Percentiles rank a stretch among this genome's conserved stretches.
These are phyloP conservation scores for Novumbra hubbsi DNA, from an alignment of 2,797 vertebrate genomes.

Conservation along the genomic window DNA sequence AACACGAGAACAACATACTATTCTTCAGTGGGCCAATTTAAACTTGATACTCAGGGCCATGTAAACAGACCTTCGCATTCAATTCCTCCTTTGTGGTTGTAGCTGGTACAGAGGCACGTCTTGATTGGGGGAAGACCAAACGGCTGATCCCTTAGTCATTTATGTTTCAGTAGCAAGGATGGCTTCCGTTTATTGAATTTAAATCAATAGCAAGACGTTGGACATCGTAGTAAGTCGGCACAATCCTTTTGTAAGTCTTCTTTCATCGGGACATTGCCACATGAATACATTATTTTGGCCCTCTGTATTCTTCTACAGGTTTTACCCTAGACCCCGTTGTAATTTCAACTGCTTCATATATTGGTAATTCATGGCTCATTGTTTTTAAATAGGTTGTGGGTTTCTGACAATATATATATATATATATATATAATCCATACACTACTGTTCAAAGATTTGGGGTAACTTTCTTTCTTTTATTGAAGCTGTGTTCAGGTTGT, in stretches of 20 bases:
- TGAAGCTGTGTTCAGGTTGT: too few relatives aligned
- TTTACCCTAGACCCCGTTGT: conserved; percentile 30
- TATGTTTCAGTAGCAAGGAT: neutral
- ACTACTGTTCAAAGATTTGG: too few relatives aligned
- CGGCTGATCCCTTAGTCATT: neutral
- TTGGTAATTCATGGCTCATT: too few relatives aligned
- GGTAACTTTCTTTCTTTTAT: too few relatives aligned
- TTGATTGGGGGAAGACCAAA: neutral
- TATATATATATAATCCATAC: too few relatives aligned
- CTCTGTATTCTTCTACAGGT: conserved; percentile 14
- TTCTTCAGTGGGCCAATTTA: conserved; percentile 65
- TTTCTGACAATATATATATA: neutral
- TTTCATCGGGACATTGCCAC: neutral
- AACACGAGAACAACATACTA: conserved; percentile 60
- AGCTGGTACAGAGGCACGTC: neutral
- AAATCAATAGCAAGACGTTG: neutral
- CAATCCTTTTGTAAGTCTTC: neutral
- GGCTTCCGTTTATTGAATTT: neutral
- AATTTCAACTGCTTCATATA: conserved; percentile 35
- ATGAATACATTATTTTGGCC: neutral
- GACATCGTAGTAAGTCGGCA: neutral
- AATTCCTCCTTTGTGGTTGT: conserved; percentile 41
- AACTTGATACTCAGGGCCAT: conserved; percentile 58
- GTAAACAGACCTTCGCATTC: conserved; percentile 29
- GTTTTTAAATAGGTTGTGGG: neutral